Evolutionary conservation across 2,888 invertebrate genomes (phyloP), one percentile per base, ranked within the genome.

Genomic region (Cremastinae sp.): DNA sequence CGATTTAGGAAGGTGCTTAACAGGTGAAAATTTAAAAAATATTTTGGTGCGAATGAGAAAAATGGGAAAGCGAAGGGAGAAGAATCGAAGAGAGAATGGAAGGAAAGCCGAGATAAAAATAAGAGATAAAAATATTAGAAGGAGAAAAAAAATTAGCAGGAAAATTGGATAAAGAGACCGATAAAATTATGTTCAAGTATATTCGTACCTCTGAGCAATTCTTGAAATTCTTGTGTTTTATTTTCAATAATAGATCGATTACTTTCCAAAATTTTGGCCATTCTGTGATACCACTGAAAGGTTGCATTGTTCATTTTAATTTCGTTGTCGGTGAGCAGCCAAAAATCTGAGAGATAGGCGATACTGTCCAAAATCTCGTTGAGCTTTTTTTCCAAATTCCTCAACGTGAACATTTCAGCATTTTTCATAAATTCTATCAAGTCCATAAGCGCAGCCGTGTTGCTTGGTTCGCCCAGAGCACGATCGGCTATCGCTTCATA

Each of bases 211-310:
- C 94, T 94, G 4, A 98, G 91, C 1, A 93, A 89, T 28, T 96
- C 95, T 90, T 98, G 96, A 87, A 96, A 97, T 87, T 98, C 97
- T 20, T 93, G 90, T 47, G 93, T 94, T 91, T 97, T 97, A 75
- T 93, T 93, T 35, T 94, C 94, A 56, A 96, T 93, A 74, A 96
- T 94, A 12, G 92, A 91, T 82, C 94, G 93, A 88, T 96, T 94
- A 81, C 97, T 96, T 78, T 96, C 95, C 78, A 98, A 92, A 2
- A 97, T 93, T 61, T 94, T 92, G 0, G 95, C 93, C 92, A 98
- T 93, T 64, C 94, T 93, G 22, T 95, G 92, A 86, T 96, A 96
- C 96, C 96, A 97, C 84, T 95, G 94, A 85, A 96, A 97, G 0
- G 96, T 94, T 78, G 93, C 93, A 82, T 95, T 96, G 86, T 97